phyloP scores from a whole-genome alignment of 2,113 vertebrate genomes.

The Tonatia bakeri region DNA sequence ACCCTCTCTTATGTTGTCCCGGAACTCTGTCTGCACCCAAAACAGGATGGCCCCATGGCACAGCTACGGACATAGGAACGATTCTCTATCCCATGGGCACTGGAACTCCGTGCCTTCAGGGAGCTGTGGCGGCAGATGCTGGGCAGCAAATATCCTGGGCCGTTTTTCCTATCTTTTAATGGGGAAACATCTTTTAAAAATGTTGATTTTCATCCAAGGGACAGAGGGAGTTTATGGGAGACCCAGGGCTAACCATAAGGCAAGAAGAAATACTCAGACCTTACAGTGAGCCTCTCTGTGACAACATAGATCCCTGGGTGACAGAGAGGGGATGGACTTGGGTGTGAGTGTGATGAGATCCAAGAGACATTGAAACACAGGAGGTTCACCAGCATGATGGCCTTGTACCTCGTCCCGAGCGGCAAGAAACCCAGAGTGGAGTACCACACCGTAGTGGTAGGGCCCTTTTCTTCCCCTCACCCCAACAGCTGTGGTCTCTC shows the following conservation, averaged over 20 bases:
- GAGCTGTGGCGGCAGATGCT: slow-evolving; percentile 87
- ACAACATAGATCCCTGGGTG: slow-evolving; percentile 86
- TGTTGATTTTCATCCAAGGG: slow-evolving; percentile 86
- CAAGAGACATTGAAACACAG: slow-evolving; percentile 82
- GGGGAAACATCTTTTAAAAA: slow-evolving; percentile 87
- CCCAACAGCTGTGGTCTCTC: slow-evolving; percentile 85
- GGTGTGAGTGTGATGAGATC: slow-evolving; percentile 84
- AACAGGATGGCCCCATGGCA: too few species aligned
- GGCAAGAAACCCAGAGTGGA: not conserved
- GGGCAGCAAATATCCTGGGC: slow-evolving; percentile 85
- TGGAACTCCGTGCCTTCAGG: slow-evolving; percentile 77
- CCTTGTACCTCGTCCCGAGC: not conserved
- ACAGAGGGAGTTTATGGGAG: slow-evolving; percentile 89
- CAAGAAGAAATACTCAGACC: slow-evolving; percentile 84
- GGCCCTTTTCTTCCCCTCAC: slow-evolving; percentile 78
- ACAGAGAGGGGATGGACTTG: slow-evolving; percentile 85
- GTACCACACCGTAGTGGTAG: slow-evolving; percentile 81
- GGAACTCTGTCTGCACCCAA: not conserved
- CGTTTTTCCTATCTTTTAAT: slow-evolving; percentile 85
- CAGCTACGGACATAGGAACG: not conserved
- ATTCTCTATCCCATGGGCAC: too few species aligned
- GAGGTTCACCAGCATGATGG: slow-evolving; percentile 79
- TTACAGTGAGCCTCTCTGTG: slow-evolving; percentile 84
- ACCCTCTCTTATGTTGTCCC: not conserved
- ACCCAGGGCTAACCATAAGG: slow-evolving; percentile 88